A percentile compares a stretch with the other conserved stretches of the same genome.
phyloP scores from a whole-genome alignment of 2,888 invertebrate species.

The Stratiomys singularior region DNA sequence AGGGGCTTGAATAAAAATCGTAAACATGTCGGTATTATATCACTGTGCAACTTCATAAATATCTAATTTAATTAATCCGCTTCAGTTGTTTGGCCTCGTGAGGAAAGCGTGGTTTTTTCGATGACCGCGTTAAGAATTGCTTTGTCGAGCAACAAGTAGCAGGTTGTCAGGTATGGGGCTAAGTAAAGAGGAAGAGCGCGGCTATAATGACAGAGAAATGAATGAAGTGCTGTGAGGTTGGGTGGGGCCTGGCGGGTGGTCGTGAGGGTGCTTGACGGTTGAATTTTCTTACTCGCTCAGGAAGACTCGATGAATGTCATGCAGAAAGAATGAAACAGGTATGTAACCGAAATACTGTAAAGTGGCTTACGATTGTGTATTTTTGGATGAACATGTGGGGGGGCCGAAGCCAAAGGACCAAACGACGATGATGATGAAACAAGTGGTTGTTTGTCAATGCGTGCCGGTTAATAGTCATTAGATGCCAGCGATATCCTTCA shows the following conservation, averaged over 20 bases:
- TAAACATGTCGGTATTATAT: not conserved
- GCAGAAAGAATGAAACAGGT: constrained; percentile 47
- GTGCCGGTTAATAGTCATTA: constrained; percentile 37
- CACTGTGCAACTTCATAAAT: constrained; percentile 1
- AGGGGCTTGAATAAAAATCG: not conserved
- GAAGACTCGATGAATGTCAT: constrained; percentile 16
- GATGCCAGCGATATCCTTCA: not conserved
- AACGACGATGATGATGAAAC: constrained; percentile 36
- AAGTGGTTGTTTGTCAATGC: constrained; percentile 44
- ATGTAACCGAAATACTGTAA: constrained; percentile 47
- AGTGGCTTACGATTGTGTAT: constrained; percentile 44
- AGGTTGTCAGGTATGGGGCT: constrained; percentile 48
- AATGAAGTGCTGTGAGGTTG: constrained; percentile 36
- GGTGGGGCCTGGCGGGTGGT: constrained; percentile 6
- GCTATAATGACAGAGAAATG: constrained; percentile 48
- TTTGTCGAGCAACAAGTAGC: constrained; percentile 51
- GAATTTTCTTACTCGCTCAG: constrained; percentile 15
- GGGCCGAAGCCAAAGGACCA: constrained; percentile 18
- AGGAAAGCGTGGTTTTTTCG: constrained; percentile 15
- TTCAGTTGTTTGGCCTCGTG: not conserved
- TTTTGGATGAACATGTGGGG: not conserved
- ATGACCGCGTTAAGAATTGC: constrained; percentile 39
- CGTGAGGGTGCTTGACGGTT: constrained; percentile 40
- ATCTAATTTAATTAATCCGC: constrained; percentile 36
- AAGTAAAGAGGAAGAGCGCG: constrained; percentile 48